phyloP scores from a whole-genome alignment of 2,113 vertebrate genomes.

The Datnioides undecimradiatus region DNA sequence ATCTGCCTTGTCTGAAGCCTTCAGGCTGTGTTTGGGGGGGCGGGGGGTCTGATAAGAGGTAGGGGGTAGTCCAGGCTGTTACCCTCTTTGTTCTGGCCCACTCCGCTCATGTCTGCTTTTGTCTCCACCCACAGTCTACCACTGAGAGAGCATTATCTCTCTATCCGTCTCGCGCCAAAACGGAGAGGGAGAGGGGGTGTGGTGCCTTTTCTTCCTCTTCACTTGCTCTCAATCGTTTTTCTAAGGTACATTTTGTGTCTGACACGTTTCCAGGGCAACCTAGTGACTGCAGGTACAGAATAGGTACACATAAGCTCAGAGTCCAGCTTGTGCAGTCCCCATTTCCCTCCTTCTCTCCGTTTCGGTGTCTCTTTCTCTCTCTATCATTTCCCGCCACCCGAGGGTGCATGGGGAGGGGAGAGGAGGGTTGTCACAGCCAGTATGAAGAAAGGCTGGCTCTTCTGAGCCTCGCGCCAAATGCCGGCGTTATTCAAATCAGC shows the following conservation, averaged over 20 bases:
- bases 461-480: conserved; percentile 72
- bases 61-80: conserved; percentile 61
- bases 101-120: conserved; percentile 77
- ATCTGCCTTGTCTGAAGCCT: conserved; percentile 64
- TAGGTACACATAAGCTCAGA: conserved; percentile 31
- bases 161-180: conserved; percentile 65
- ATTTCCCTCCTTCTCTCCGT: conserved; percentile 11
- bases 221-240: conserved; percentile 2
- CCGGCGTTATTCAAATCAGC: conserved; percentile 80
- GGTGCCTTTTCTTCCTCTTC: conserved; percentile 21
- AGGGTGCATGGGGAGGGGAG: conserved; percentile 40
- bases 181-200: conserved; percentile 27
- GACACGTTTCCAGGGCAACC: conserved; percentile 43
- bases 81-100: conserved; percentile 76
- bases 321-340: not conserved
- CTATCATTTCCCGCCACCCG: conserved; percentile 78
- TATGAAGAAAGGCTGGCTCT: conserved; percentile 69
- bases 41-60: conserved; percentile 55
- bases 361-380: conserved; percentile 36
- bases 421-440: conserved; percentile 54
- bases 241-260: conserved; percentile 2
- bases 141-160: conserved; percentile 70
- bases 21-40: conserved; percentile 58
- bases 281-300: conserved; percentile 36
- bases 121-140: conserved; percentile 75